Evolutionary conservation across 1,140 invertebrate genomes (phyloP), one percentile per base, ranked within the genome.

Genomic region (Muscidifurax raptorellus): DNA sequence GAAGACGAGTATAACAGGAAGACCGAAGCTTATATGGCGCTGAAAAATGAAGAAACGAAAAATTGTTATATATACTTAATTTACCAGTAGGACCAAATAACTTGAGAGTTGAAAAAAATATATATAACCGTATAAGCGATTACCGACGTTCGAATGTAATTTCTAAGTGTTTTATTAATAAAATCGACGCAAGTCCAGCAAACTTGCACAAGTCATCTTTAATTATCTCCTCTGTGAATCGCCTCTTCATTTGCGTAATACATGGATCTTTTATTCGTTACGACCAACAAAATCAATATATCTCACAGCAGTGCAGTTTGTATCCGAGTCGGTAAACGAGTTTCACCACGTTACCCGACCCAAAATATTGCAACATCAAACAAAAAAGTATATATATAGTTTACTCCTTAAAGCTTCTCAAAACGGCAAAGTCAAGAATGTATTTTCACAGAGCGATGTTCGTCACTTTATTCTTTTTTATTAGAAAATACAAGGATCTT

Each of bases 101-200:
- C 87, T 83, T 86, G 85, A 89, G 75, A 86, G 87, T 89, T 88
- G 86, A 69, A 77, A 59, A 59, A 59, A 52, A 85, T n/a, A n/a
- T n/a, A n/a, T n/a, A n/a, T 87, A 87, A 89, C 25, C 87, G 83
- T 86, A n/a, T n/a, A 86, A 89, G 87, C 85, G 86, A 85, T 89
- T 82, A 89, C 86, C 81, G 86, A 87, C 86, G 87, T 90, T 87
- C 87, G 86, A 89, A 84, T 91, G 88, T 91, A 90, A 90, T 90
- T 90, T 90, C 89, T 90, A 90, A 90, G 89, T 89, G 89, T 91
- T 90, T 90, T 90, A 90, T 87, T 90, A 90, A 90, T 90, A 90
- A 90, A 90, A 89, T 80, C 44, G 32, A 67, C 36, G 77, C 69
- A 83, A 82, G 80, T 64, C 30, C 40, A 25, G 74, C 12, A 66